Conservation (phyloP, 2,113 vertebrate genomes). For the Recurvirostra avosetta region DNA sequence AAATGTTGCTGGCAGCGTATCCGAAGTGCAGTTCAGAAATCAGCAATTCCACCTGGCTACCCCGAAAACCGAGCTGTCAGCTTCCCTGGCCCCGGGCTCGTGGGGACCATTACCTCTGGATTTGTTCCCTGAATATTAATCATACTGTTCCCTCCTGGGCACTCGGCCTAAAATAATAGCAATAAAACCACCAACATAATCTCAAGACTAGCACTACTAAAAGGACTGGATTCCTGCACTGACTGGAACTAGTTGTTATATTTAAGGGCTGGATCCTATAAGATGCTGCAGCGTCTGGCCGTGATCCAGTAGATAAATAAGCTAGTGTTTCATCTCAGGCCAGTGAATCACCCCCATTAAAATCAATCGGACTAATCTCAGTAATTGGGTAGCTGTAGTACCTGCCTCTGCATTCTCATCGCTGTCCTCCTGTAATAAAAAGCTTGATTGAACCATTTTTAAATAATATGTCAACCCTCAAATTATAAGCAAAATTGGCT, state of each 20-base stretch:
- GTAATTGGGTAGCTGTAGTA: background rate
- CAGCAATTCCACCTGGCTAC: background rate
- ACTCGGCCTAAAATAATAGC: background rate
- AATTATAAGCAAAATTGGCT: background rate
- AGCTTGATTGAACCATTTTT: background rate
- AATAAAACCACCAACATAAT: background rate
- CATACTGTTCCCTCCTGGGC: background rate
- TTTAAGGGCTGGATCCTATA: background rate
- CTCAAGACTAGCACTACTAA: background rate
- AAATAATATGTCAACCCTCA: background rate
- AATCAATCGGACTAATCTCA: background rate
- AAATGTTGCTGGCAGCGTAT: background rate
- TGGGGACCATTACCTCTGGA: background rate
- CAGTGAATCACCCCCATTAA: background rate
- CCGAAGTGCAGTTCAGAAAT: background rate
- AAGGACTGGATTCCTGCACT: background rate
- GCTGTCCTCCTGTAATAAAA: background rate
- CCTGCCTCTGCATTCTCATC: background rate
- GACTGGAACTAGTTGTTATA: background rate
- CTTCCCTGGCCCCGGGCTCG: background rate
- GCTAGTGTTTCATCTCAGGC: background rate
- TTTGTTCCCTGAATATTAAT: slow-evolving; percentile 2
- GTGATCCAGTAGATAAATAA: background rate
- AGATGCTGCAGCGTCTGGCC: background rate
- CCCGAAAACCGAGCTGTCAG: background rate